These are phyloP conservation scores for Eupristina koningsbergeri DNA, from an alignment of 1,140 invertebrate species.

Conservation along the genomic window DNA sequence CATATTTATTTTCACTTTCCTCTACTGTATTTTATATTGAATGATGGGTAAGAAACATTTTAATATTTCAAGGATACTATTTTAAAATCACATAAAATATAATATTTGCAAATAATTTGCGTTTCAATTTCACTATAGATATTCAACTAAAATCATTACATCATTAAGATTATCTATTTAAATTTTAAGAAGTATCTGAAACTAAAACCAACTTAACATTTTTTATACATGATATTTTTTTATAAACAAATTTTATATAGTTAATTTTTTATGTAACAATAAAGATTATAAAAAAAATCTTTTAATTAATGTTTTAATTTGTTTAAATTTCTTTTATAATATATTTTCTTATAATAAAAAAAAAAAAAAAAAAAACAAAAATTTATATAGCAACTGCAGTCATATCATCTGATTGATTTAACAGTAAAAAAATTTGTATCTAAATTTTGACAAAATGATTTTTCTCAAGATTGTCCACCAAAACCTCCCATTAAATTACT, in stretches of 20 bases:
- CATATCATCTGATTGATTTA: neutral
- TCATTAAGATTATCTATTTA: neutral
- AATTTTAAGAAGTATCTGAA: neutral
- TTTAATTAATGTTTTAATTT: neutral
- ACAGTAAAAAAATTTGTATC: conserved; percentile 30
- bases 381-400: neutral
- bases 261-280: neutral
- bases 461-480: conserved; percentile 72
- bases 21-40: neutral
- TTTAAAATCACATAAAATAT: neutral
- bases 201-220: neutral
- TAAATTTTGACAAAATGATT: neutral
- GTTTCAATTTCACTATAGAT: neutral
- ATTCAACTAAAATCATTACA: neutral
- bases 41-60: neutral
- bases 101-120: neutral
- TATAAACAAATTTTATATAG: neutral
- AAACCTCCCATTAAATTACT: conserved; percentile 87
- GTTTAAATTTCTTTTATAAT: neutral
- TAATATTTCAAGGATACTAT: neutral
- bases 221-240: neutral
- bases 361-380: too few species aligned
- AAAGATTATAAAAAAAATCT: neutral
- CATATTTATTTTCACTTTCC: neutral
- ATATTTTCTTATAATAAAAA: neutral